Conservation (phyloP, 1,140 invertebrate genomes). For the Drosophila neocordata region DNA sequence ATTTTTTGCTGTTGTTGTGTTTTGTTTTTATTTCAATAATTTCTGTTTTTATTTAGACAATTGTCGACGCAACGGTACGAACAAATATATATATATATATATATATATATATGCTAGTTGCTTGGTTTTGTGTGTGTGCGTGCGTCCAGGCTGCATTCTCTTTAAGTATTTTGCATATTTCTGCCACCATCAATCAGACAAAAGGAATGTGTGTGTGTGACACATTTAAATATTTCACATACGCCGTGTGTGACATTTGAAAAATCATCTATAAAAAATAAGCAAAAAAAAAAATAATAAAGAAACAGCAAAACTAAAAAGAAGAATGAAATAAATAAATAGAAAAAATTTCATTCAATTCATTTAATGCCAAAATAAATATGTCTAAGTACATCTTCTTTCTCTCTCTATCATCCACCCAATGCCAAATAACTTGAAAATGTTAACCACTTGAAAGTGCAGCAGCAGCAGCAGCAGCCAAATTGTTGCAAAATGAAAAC, state of each 20-base stretch:
- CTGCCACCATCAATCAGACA: conserved; percentile 40
- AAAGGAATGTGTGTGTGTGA: conserved; percentile 29
- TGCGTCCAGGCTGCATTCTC: conserved; percentile 2
- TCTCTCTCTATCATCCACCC: background rate
- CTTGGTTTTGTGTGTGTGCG: background rate
- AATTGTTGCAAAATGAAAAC: conserved; percentile 73
- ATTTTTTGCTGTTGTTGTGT: conserved; percentile 8
- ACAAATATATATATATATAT: too few species aligned
- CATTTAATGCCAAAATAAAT: conserved; percentile 43
- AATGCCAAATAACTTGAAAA: conserved; percentile 33
- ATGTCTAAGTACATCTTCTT: conserved; percentile 4
- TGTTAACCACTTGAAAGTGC: conserved; percentile 66
- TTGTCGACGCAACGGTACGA: too few species aligned
- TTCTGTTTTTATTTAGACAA: background rate
- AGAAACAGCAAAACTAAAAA: background rate
- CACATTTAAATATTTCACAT: conserved; percentile 47
- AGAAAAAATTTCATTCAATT: conserved; percentile 35
- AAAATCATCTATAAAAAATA: too few species aligned
- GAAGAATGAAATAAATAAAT: conserved; percentile 13
- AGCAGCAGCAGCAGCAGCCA: conserved; percentile 36
- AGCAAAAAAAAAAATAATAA: background rate
- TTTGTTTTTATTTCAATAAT: background rate
- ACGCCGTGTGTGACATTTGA: conserved; percentile 23
- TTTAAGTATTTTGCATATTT: conserved; percentile 3
- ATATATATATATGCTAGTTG: background rate